phyloP scores from a whole-genome alignment of 2,113 vertebrate species.

The human (Homo sapiens) region DNA sequence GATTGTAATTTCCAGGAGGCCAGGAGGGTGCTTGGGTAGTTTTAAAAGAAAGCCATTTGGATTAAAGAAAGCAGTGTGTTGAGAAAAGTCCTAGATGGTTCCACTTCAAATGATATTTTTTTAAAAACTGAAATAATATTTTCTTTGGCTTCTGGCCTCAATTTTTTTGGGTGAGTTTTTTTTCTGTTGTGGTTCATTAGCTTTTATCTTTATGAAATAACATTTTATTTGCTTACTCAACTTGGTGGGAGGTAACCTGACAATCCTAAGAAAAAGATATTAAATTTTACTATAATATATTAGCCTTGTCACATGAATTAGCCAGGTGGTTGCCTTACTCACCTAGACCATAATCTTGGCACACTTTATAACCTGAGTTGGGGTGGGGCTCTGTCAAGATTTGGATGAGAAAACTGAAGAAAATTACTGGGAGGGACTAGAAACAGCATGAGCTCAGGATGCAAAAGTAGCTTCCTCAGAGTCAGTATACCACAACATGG shows the following conservation, averaged over 20 bases:
- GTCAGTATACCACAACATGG: background rate
- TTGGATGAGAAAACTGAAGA: background rate
- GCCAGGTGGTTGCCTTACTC: background rate
- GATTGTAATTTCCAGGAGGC: conserved; percentile 32
- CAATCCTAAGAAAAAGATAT: conserved; percentile 29
- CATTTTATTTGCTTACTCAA: conserved; percentile 50
- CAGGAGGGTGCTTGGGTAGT: background rate
- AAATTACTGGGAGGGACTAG: background rate
- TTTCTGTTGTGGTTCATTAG: conserved; percentile 48
- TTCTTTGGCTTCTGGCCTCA: conserved; percentile 53
- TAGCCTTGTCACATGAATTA: background rate
- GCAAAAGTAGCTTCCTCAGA: background rate
- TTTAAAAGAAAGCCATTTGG: conserved; percentile 10
- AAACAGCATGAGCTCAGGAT: background rate
- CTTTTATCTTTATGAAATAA: conserved; percentile 58
- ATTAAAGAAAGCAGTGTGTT: background rate
- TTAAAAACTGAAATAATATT: conserved; percentile 33
- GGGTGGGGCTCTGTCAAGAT: background rate
- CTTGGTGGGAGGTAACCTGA: background rate
- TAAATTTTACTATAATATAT: background rate
- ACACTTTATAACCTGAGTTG: background rate
- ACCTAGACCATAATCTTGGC: background rate
- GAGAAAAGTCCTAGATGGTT: conserved; percentile 17
- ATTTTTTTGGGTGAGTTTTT: background rate
- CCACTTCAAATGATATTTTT: background rate